Evolutionary conservation across 2,797 vertebrate genomes (phyloP), one percentile per base, ranked within the genome.

Genomic region (Acrossocheilus wenchowensis): DNA sequence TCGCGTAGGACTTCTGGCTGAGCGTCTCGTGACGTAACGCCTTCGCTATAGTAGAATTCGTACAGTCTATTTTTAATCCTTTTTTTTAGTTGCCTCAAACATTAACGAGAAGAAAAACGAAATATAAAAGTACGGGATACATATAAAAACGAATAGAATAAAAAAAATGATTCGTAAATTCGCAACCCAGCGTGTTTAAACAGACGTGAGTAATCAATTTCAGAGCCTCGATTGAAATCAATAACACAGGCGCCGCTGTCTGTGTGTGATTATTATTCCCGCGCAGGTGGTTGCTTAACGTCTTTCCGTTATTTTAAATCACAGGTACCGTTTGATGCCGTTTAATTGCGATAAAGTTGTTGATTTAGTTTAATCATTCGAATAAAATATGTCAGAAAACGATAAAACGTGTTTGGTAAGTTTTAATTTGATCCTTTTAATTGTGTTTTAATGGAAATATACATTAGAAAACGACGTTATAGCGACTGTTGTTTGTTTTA

Each of bases 321-420:
- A 8, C 72, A 34, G 54, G 17, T 34, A 36, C 34, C 23, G 11
- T 19, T n/a, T 21, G 1, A 45, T 3, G 60, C 41, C 6, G 30
- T 50, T 60, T n/a, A n/a, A 6, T 39, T 6, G 6, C 6, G 39
- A 39, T 39, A 23, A 26, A 23, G 17, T 43, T 45, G 17, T 34
- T 30, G 21, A 74, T 30, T 45, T 45, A 2, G 14, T 80, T 64
- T 4, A 19, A 62, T 21, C 12, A 21, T 11, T 21, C 14, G 2
- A 2, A 17, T 5, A 4, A 52, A 74, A 71, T 26, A 91, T 92
- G 91, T 79, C 89, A 62, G 89, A 92, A 60, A 62, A 50, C 30
- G 87, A 91, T 30, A 21, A 86, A n/a, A 88, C 86, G 4, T 90
- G 86, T 82, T 84, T 91, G 83, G 91, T 91, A 82, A 88, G 90